Percentiles rank a stretch among this genome's conserved stretches.
phyloP scores from a whole-genome alignment of 2,888 invertebrate genomes.

The Leuctra nigra region DNA sequence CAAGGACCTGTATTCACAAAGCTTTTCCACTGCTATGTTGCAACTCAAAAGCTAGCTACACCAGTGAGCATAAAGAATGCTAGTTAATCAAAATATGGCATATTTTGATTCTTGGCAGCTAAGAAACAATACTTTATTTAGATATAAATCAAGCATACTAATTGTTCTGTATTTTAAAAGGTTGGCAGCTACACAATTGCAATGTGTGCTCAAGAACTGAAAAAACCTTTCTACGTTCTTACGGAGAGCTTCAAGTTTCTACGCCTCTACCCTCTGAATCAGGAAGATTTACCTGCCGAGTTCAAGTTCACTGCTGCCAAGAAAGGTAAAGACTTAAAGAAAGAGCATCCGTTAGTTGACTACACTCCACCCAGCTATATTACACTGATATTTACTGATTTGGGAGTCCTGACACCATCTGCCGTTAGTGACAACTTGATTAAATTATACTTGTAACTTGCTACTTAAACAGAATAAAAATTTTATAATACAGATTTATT shows the following conservation, averaged over 20 bases:
- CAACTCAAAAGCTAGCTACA: too few species aligned
- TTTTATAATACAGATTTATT: too few species aligned
- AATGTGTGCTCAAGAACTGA: constrained; percentile 78
- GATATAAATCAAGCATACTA: neutral
- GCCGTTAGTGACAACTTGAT: constrained; percentile 97
- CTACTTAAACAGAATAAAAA: too few species aligned
- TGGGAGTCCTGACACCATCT: constrained; percentile 92
- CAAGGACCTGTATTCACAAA: too few species aligned
- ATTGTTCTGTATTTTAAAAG: constrained; percentile 39
- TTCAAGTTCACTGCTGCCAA: constrained; percentile 62
- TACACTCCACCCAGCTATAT: constrained; percentile 95
- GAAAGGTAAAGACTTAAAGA: constrained; percentile 41
- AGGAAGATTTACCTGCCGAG: constrained; percentile 80
- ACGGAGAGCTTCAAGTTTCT: constrained; percentile 98
- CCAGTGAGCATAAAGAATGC: neutral
- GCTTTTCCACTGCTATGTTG: too few species aligned
- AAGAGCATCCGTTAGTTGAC: constrained; percentile 85
- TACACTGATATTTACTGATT: constrained; percentile 87
- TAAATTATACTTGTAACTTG: constrained; percentile 87
- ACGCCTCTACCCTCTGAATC: constrained; percentile 87
- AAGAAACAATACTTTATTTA: neutral
- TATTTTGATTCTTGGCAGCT: neutral
- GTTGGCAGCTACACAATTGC: constrained; percentile 82
- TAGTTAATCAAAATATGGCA: neutral
- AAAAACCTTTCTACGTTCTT: constrained; percentile 92